Conservation (phyloP, 2,888 invertebrate genomes). For the Lydus trimaculatus region DNA sequence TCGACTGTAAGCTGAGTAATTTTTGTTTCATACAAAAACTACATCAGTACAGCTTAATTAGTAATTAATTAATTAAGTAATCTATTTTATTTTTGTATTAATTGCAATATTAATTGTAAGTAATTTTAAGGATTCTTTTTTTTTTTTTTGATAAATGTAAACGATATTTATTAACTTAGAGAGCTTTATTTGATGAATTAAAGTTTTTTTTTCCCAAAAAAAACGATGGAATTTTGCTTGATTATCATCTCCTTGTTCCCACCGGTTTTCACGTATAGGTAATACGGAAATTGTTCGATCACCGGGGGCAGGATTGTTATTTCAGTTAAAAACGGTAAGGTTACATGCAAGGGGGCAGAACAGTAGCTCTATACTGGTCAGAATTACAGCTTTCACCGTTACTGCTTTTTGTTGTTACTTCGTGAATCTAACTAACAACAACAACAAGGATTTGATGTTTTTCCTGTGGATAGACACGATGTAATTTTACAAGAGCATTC, state of each 20-base stretch:
- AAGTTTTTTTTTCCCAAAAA: constrained; percentile 13
- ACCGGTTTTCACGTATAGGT: constrained; percentile 4
- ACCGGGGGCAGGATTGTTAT: constrained; percentile 14
- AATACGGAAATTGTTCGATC: constrained; percentile 22
- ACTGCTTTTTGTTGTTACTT: constrained; percentile 29
- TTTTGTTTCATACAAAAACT: constrained; percentile 28
- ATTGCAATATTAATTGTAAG: constrained; percentile 13
- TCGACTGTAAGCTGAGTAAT: constrained; percentile 13
- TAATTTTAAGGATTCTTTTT: constrained; percentile 14
- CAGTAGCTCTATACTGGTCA: constrained; percentile 24
- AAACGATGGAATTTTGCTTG: not conserved
- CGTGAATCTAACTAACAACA: constrained; percentile 29
- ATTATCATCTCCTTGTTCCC: constrained; percentile 6
- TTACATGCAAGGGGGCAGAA: constrained; percentile 30
- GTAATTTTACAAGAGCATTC: constrained; percentile 36
- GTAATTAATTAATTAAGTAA: not conserved
- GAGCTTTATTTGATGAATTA: constrained; percentile 28
- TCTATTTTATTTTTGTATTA: constrained; percentile 10
- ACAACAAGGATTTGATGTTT: constrained; percentile 35
- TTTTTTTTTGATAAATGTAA: not conserved
- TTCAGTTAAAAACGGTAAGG: constrained; percentile 17
- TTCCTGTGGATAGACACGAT: constrained; percentile 38
- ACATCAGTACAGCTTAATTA: constrained; percentile 15
- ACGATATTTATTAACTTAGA: constrained; percentile 30
- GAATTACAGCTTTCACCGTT: constrained; percentile 31